Base-by-base conservation (phyloP, 2,888 invertebrate genomes). In the Callyntrura sp. region DNA sequence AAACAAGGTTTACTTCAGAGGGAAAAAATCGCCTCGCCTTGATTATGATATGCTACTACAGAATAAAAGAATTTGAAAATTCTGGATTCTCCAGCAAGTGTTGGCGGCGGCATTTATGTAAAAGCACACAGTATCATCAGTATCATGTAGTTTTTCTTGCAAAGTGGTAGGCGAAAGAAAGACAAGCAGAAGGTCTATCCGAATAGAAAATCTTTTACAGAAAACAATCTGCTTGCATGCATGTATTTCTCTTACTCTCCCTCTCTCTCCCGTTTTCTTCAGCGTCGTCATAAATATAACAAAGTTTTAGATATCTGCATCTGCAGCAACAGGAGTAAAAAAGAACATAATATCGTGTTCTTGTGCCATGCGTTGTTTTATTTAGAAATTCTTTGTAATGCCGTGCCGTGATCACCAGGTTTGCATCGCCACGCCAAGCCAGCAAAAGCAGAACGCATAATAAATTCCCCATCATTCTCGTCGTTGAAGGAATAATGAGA, bases 371-470 rank as follows among this genome's bases (percentile, higher is more conserved):
- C 14, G 25, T 35, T 25, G 11, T 62, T 78, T 62, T 25, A 78
- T 48, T 68, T 85, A 48, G 62, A 57, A 76, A 85, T 85, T 84
- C 70, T 43, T 35, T 76, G 85, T 57, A 78, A 83, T 35, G 35
- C 35, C 35, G 6, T 68, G 68, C 68, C 70, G 55, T n/a, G 84
- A 83, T 73, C 20, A 45, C 55, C 57, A 76, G 78, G 60, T 78
- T 85, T 86, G 86, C 86, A 65, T 79, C 85, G 76, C 86, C 79
- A 86, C 85, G 76, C 76, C 76, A 57, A 25, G 51, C 62, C 85
- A 68, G 79, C 20, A 28, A 51, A 86, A 79, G 86, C 86, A 86
- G 48, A 86, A 86, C 78, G 79, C 86, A 86, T 76, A 86, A 86
- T 86, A 86, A 86, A 86, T 85, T 86, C 79, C 45, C 43, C 86